Base-by-base conservation (phyloP, 2,113 vertebrate species). In the Zosterops borbonicus region DNA sequence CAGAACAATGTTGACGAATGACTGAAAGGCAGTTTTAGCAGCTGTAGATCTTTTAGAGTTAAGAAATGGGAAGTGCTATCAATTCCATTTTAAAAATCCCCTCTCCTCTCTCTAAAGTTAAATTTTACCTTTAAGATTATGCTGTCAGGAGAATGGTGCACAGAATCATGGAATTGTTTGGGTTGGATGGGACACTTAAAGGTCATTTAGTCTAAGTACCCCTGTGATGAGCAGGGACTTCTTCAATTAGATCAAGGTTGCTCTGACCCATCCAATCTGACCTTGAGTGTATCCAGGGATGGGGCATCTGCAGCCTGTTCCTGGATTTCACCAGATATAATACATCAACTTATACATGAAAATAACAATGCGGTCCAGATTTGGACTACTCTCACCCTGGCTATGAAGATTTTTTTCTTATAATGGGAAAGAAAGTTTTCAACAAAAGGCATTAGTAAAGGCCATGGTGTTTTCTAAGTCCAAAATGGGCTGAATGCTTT, bases 391-490 rank as follows among this genome's bases (percentile, higher is more conserved):
- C 15, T 74, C 37, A 18, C 6, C 6, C 24, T 82, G 14, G 16
- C 6, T 28, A 6, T n/a, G 39, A 39, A 39, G 11, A 39, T 29
- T 29, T 70, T 58, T 67, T 76, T 55, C 6, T 9, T 24, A 9
- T 18, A 14, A 35, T 0, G 0, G 64, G 56, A 75, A 65, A 62
- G 14, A 35, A 68, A 50, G 5, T 3, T 42, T n/a, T 59, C 21
- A n/a, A 25, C 39, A 15, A 49, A 63, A 69, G 33, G 2, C 25
- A 12, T 68, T 37, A 20, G 3, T 28, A 18, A 39, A 83, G 18
- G 31, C 46, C 1, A 1, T 0, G 1, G 2, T 71, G 25, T 16
- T 35, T 87, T 56, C 12, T 3, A 64, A 27, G 25, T 56, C 29
- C 0, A 2, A 64, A 73, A 21, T 64, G 9, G 14, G 9, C 6